phyloP scores from a whole-genome alignment of 2,797 vertebrate genomes.

The Hafferia zeledoni region DNA sequence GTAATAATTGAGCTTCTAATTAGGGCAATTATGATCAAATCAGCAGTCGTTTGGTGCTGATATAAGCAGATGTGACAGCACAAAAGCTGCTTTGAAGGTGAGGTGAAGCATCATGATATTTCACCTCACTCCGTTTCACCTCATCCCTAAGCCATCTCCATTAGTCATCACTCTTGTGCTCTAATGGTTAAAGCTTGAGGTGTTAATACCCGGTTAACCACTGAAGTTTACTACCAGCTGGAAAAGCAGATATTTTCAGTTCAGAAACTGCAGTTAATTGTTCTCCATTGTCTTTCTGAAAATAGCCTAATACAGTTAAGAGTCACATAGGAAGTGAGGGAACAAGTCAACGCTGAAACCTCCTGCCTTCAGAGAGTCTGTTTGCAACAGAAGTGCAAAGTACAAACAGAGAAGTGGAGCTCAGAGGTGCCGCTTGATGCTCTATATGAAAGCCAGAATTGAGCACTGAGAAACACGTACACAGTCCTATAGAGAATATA shows the following conservation, averaged over 20 bases:
- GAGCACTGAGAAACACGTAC: rapidly evolving
- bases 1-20: slow-evolving; percentile 68
- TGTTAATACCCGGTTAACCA: neutral
- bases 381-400: neutral
- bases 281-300: neutral
- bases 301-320: neutral
- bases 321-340: neutral
- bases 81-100: slow-evolving; percentile 62
- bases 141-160: neutral
- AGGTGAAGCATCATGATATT: slow-evolving; percentile 17
- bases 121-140: neutral
- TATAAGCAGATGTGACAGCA: slow-evolving; percentile 55
- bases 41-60: slow-evolving; percentile 57
- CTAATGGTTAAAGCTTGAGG: neutral
- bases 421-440: neutral
- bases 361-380: neutral
- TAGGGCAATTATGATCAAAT: slow-evolving; percentile 63
- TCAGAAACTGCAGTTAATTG: neutral
- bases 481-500: neutral
- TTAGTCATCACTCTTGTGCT: slow-evolving; percentile 3
- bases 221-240: neutral
- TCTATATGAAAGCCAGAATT: neutral
- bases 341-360: neutral
- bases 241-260: neutral
- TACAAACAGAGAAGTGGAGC: neutral